phyloP scores from a whole-genome alignment of 2,797 vertebrate species.

The Etheostoma nigrum region DNA sequence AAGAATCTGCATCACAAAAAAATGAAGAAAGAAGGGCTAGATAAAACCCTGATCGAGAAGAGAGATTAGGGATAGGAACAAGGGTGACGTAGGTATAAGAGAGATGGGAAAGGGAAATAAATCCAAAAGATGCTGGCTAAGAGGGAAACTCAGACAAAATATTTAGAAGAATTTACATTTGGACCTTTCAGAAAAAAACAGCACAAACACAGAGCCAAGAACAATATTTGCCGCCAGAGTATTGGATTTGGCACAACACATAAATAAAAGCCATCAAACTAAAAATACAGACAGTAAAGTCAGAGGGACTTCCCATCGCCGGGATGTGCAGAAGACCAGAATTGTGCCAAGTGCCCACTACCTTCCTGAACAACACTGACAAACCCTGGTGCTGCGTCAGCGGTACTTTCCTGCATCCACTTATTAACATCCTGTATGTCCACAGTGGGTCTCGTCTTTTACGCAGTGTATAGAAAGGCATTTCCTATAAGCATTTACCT shows the following conservation, averaged over 20 bases:
- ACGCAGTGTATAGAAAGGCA: not conserved
- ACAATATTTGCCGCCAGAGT: not conserved
- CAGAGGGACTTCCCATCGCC: conserved; percentile 60
- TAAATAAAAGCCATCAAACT: conserved; percentile 53
- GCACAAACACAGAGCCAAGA: not conserved
- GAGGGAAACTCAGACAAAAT: conserved; percentile 22
- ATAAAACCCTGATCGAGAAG: not conserved
- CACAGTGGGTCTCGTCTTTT: conserved; percentile 21
- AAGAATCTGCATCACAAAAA: not conserved
- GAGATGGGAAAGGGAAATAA: conserved; percentile 5
- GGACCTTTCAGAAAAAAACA: conserved; percentile 1
- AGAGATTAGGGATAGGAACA: not conserved
- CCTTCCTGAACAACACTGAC: conserved; percentile 70
- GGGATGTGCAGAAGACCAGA: conserved; percentile 49
- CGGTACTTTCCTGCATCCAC: conserved; percentile 65
- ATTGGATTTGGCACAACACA: conserved; percentile 16
- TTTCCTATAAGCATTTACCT: conserved; percentile 35
- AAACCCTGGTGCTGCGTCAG: conserved; percentile 55
- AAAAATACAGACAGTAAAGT: conserved; percentile 64
- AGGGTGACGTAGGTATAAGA: conserved; percentile 9
- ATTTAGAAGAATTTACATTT: not conserved
- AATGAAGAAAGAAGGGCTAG: not conserved
- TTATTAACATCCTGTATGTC: conserved; percentile 67
- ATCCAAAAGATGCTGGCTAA: conserved; percentile 9
- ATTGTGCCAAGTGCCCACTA: conserved; percentile 44